Base-by-base conservation (phyloP, 2,888 invertebrate genomes). In the Polydrusus cervinus region DNA sequence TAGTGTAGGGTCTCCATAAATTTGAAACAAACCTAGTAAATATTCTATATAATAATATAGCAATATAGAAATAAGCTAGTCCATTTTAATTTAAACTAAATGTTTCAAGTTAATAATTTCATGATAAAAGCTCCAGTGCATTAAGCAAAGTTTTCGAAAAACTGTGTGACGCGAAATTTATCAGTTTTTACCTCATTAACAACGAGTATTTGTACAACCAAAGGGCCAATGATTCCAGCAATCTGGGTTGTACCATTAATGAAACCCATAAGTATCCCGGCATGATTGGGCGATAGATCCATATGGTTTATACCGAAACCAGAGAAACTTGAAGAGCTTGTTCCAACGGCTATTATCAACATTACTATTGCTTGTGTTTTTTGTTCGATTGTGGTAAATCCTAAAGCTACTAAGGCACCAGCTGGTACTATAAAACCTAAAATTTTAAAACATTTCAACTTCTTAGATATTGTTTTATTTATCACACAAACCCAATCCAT, bases 261-360 rank as follows among this genome's bases (percentile, higher is more conserved):
- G 80, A 95, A 91, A 8, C 95, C 95, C 94, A 95, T 94, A 80
- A 95, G 86, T 0, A 93, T 92, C 38, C 95, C 95, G 6, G 95
- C 93, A 84, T 93, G 94, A 85, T 94, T 94, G 0, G 95, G 95
- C 5, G 95, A 93, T 66, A 96, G 87, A 87, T 95, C 95, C 78
- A 96, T 93, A 83, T 95, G 95, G 78, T 95, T 95, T 25, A 91
- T 89, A 89, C 91, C 90, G 83, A 91, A 93, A 3, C 94, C 95
- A 61, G 92, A 91, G 79, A 92, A 94, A 66, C 92, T 91, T 1
- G 92, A 92, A 0, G 93, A 91, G 80, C 94, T 94, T 1, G 93
- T 89, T 0, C 94, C 92, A 0, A 95, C 93, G 0, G 95, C 92
- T 30, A 93, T 80, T 0, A 93, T 91, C 0, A 95, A 87, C 30